Base-by-base conservation (phyloP, 2,888 invertebrate genomes). In the Melitaea athalia region DNA sequence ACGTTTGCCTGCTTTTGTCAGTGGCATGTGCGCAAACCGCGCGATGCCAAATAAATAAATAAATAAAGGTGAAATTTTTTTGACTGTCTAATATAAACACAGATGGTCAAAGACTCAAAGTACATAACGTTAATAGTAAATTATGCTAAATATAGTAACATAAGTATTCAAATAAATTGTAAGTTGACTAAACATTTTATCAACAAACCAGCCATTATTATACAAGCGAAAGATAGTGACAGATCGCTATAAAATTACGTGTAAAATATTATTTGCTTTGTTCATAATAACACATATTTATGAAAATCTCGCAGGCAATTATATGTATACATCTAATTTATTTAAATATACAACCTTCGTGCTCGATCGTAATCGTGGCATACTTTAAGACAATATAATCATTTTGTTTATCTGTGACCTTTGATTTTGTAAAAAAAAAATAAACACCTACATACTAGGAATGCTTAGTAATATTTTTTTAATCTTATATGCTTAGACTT, bases 341-440 rank as follows among this genome's bases (percentile, higher is more conserved):
- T 69, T 67, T 64, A 70, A 59, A 55, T 61, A 66, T 65, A 49
- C 72, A 72, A 67, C 72, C 72, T 72, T 72, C 64, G 49, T 47
- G 43, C 15, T 59, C 15, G 45, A 38, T 67, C 67, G 53, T 65
- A 57, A 64, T 53, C 59, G 42, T 50, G 17, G 31, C 52, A 55
- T 45, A 61, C 61, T 63, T 63, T 50, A 45, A 31, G 47, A 45
- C n/a, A n/a, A 6, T 24, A 63, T 63, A 31, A 66, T 50, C 52
- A 33, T 49, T 66, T 61, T n/a, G 60, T 52, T 59, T 17, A 55
- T 52, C 15, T 59, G 59, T 59, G 43, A 38, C 33, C 33, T 38
- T 59, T 45, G 45, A 52, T 38, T 45, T 24, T 62, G 38, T 43
- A 57, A 50, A 66, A 45, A 49, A 49, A 2, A 5, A 38, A 38